Conservation (phyloP, 2,797 vertebrate species). For the Etheostoma perlongum region DNA sequence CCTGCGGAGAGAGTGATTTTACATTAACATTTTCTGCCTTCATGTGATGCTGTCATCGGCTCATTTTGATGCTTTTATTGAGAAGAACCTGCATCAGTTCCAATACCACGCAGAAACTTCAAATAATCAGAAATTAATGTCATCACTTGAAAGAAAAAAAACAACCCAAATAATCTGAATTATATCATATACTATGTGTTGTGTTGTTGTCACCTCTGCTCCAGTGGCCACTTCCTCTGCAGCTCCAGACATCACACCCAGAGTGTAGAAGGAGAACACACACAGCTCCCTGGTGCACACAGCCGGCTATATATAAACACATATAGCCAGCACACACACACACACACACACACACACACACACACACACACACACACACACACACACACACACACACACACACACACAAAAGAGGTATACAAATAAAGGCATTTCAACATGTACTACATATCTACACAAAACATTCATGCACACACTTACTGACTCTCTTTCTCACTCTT, state of each 20-base stretch:
- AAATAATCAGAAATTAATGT: constrained; percentile 9
- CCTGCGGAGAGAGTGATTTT: constrained; percentile 78
- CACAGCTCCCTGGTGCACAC: constrained; percentile 98
- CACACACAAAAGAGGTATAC: constrained; percentile 84
- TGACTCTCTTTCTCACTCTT: not conserved
- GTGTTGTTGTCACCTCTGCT: constrained; percentile 89
- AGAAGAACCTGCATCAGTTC: not conserved
- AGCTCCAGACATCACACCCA: constrained; percentile 98
- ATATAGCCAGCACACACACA: no score
- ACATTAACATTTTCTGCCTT: constrained; percentile 1
- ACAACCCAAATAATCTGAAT: not conserved
- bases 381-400: constrained; percentile 23
- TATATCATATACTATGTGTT: not conserved
- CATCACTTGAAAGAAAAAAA: not conserved
- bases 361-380: no score
- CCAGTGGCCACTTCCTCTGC: constrained; percentile 98
- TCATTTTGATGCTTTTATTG: not conserved
- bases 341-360: no score
- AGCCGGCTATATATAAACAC: constrained; percentile 85
- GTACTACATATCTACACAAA: constrained; percentile 6
- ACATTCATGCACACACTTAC: not conserved
- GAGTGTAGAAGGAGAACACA: constrained; percentile 98
- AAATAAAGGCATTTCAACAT: constrained; percentile 18
- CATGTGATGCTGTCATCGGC: not conserved
- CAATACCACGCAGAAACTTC: not conserved